Conservation (phyloP, 2,888 invertebrate species). For the Aromia moschata region DNA sequence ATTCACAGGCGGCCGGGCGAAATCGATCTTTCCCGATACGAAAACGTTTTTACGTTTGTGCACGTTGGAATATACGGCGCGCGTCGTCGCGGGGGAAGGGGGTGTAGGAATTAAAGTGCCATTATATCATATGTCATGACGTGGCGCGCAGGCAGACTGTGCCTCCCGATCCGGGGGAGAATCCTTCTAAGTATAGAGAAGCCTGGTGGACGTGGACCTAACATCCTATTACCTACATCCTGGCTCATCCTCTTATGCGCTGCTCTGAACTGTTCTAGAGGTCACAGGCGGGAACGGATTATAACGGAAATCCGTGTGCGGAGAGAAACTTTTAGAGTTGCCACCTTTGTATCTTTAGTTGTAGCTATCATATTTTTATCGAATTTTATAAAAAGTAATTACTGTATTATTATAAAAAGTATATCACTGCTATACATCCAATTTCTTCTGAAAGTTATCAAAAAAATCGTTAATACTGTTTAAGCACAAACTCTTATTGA, state of each 20-base stretch:
- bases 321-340: too few species aligned
- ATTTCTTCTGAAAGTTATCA: too few species aligned
- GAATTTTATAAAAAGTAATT: too few species aligned
- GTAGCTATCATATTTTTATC: too few species aligned
- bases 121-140: conserved; percentile 21
- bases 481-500: too few species aligned
- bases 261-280: conserved; percentile 42
- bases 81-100: too few species aligned
- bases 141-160: conserved; percentile 6
- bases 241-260: conserved; percentile 58
- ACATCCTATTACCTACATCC: conserved; percentile 62
- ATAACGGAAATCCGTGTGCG: neutral
- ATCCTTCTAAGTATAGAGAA: conserved; percentile 58
- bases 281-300: conserved; percentile 32
- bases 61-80: neutral
- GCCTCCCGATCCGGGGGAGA: conserved; percentile 37
- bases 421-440: too few species aligned
- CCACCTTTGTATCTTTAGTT: too few species aligned
- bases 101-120: conserved; percentile 17
- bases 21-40: neutral
- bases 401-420: too few species aligned
- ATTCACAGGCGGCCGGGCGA: neutral
- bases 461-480: too few species aligned
- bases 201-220: conserved; percentile 57
- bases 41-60: neutral